A percentile compares a stretch with the other conserved stretches of the same genome.
phyloP scores from a whole-genome alignment of 2,113 vertebrate genomes.

The Andinoacara biseriatus region DNA sequence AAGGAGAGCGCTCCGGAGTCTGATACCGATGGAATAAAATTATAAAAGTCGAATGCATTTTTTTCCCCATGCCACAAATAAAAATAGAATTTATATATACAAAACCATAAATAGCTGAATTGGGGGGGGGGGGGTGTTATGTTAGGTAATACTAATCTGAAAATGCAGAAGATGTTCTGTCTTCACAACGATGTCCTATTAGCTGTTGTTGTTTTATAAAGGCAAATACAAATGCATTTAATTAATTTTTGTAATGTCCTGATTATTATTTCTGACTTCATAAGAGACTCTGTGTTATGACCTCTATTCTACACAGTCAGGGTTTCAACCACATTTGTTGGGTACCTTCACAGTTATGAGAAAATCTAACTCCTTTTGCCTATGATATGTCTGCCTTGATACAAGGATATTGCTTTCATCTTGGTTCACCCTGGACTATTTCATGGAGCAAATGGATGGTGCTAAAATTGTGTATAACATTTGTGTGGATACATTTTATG shows the following conservation, averaged over 20 bases:
- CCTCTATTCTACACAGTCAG: neutral
- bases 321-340: neutral
- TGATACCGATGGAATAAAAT: neutral
- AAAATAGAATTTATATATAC: neutral
- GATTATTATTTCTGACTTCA: neutral
- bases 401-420: neutral
- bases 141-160: neutral
- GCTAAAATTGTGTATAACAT: neutral
- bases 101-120: neutral
- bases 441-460: neutral
- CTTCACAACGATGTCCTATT: neutral
- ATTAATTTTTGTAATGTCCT: neutral
- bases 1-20: too few species aligned
- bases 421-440: neutral
- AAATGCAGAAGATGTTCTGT: neutral
- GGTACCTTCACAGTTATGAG: neutral
- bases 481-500: neutral
- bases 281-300: neutral
- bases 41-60: neutral
- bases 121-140: too few species aligned
- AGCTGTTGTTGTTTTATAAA: fast-evolving
- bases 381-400: neutral
- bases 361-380: neutral
- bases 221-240: neutral
- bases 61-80: neutral